Conservation (phyloP, 2,113 vertebrate genomes). For the Procavia capensis region DNA sequence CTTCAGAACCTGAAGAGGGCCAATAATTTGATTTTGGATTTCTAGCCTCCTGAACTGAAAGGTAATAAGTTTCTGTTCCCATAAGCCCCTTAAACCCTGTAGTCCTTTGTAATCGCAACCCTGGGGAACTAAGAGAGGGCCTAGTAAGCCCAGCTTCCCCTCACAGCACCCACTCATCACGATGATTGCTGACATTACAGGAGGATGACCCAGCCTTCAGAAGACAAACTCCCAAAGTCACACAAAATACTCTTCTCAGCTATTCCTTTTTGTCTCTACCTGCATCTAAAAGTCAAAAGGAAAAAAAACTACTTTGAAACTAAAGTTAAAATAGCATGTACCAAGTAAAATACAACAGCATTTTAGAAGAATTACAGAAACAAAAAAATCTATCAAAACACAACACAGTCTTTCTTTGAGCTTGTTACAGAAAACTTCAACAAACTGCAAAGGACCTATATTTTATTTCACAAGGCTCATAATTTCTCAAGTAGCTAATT, state of each 20-base stretch:
- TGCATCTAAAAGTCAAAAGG: neutral
- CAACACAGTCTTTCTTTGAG: neutral
- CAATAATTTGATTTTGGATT: too few species aligned
- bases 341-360: neutral
- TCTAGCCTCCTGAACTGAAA: too few species aligned
- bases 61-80: too few species aligned
- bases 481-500: slow-evolving; percentile 33
- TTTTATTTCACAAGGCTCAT: slow-evolving; percentile 11
- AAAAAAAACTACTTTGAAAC: neutral
- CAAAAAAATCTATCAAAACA: neutral
- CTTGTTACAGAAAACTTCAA: neutral
- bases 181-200: neutral
- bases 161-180: neutral
- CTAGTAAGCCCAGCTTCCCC: neutral
- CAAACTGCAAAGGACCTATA: neutral
- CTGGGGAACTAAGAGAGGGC: neutral
- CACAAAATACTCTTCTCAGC: neutral
- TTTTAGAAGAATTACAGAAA: neutral
- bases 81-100: neutral
- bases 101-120: neutral
- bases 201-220: neutral
- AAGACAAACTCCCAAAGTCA: neutral
- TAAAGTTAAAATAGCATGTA: neutral
- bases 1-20: too few species aligned
- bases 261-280: neutral